A percentile compares a stretch with the other conserved stretches of the same genome.
Conservation (phyloP, 2,113 vertebrate species). For the Prunella himalayana region DNA sequence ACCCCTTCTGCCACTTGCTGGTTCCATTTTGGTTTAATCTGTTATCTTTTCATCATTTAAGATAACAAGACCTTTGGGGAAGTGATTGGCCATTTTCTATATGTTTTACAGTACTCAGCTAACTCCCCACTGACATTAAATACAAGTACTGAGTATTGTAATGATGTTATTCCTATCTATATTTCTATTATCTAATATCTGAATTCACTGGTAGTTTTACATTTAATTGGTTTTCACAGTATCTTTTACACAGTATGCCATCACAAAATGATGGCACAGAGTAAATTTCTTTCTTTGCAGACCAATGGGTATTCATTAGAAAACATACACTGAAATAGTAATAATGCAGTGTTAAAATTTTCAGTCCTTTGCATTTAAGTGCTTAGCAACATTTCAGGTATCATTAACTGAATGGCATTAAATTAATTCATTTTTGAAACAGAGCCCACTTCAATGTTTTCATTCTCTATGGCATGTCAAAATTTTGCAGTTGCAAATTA, state of each 20-base stretch:
- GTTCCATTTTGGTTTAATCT: not conserved
- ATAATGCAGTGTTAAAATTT: not conserved
- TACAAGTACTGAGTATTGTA: not conserved
- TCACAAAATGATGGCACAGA: not conserved
- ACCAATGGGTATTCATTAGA: not conserved
- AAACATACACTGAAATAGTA: not conserved
- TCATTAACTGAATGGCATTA: not conserved
- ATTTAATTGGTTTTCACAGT: not conserved
- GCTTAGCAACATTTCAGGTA: not conserved
- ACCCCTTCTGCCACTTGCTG: not conserved
- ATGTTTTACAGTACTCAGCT: not conserved
- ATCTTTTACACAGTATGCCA: not conserved
- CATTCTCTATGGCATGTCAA: not conserved
- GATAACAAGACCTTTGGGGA: not conserved
- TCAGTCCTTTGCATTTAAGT: not conserved
- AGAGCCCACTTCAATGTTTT: not conserved
- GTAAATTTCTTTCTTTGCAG: not conserved
- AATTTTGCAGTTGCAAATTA: not conserved
- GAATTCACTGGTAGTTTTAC: not conserved
- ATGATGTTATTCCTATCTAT: not conserved
- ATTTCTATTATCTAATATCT: not conserved
- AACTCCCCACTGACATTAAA: not conserved
- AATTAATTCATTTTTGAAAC: not conserved
- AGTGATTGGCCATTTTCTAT: not conserved
- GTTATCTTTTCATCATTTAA: not conserved